phyloP scores from a whole-genome alignment of 2,797 vertebrate species.

The Streptopelia turtur region DNA sequence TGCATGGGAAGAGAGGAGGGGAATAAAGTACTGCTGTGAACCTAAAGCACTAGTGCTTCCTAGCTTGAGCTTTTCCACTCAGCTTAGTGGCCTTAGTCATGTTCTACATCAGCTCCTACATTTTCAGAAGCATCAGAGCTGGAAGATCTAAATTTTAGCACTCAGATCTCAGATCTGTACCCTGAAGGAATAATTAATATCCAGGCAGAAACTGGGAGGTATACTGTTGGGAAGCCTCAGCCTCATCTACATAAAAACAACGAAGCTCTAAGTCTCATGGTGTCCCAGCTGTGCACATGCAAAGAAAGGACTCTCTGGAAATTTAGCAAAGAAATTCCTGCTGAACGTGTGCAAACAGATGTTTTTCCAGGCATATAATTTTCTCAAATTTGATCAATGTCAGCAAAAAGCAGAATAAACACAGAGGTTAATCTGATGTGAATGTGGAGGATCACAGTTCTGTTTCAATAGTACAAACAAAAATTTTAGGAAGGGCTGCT shows the following conservation, averaged over 20 bases:
- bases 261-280: background rate
- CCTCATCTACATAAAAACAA: background rate
- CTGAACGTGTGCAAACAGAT: background rate
- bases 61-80: background rate
- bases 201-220: background rate
- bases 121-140: background rate
- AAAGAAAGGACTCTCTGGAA: background rate
- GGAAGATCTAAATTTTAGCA: background rate
- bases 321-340: background rate
- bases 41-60: background rate
- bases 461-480: background rate
- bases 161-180: background rate
- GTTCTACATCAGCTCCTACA: background rate
- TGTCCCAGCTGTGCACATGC: background rate
- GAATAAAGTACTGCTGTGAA: background rate
- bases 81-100: background rate
- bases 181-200: background rate
- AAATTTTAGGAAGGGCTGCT: background rate
- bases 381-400: background rate
- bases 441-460: background rate
- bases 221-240: background rate
- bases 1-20: background rate
- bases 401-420: slow-evolving; percentile 34
- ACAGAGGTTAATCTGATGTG: background rate
- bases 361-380: background rate